A percentile compares a stretch with the other conserved stretches of the same genome.
phyloP scores from a whole-genome alignment of 2,797 vertebrate species.

The Etheostoma nigrum region DNA sequence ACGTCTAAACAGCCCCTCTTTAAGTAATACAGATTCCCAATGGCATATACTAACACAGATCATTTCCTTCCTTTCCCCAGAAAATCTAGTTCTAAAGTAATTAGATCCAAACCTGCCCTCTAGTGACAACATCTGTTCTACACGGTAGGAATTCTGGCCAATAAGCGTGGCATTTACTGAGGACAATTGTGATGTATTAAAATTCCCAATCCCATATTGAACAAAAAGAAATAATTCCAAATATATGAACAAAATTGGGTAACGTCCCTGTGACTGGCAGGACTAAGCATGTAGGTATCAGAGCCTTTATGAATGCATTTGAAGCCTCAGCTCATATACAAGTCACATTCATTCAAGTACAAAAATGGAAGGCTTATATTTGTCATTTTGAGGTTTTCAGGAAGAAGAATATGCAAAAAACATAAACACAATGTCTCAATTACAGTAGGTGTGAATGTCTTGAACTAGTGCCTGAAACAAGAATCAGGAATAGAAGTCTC shows the following conservation, averaged over 20 bases:
- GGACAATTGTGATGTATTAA: not conserved
- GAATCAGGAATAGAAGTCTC: not conserved
- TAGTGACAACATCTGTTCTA: conserved; percentile 37
- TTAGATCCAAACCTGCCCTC: conserved; percentile 58
- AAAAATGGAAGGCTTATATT: not conserved
- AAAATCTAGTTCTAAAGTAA: not conserved
- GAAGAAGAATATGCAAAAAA: not conserved
- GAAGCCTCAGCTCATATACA: too few species aligned
- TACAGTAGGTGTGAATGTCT: not conserved
- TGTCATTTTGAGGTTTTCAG: not conserved
- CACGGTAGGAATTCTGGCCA: not conserved
- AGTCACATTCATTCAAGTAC: not conserved
- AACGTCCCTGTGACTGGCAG: not conserved
- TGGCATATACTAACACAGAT: not conserved
- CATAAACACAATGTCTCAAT: not conserved
- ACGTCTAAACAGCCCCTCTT: not conserved
- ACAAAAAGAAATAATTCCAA: not conserved
- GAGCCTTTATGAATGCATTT: not conserved
- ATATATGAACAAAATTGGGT: not conserved
- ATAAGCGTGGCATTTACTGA: not conserved
- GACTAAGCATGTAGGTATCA: not conserved
- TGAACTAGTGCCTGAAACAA: not conserved
- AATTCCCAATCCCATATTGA: not conserved
- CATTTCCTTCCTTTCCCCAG: not conserved
- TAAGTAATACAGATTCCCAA: not conserved